Conservation (phyloP, 2,888 invertebrate species). For the Andrena fulva region DNA sequence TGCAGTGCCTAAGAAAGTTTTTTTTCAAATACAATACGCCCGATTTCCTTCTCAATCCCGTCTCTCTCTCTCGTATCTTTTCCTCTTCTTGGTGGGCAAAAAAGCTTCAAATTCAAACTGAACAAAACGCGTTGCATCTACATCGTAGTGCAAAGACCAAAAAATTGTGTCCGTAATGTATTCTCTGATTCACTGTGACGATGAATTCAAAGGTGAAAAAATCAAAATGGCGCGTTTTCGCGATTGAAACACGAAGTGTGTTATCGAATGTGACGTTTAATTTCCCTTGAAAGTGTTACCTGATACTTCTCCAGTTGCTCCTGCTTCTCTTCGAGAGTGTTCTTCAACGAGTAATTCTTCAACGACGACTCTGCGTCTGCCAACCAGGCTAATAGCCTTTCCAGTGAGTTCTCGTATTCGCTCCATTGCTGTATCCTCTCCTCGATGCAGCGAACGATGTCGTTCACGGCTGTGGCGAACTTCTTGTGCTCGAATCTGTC, state of each 20-base stretch:
- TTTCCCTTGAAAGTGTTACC: conserved; percentile 85
- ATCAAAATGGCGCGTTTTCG: background rate
- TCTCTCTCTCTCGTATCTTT: conserved; percentile 50
- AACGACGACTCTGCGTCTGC: conserved; percentile 94
- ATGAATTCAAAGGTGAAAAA: background rate
- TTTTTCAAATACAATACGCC: conserved; percentile 40
- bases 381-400: conserved; percentile 93
- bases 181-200: background rate
- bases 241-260: background rate
- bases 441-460: conserved; percentile 92
- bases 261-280: background rate
- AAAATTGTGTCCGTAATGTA: background rate
- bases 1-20: conserved; percentile 89
- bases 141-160: background rate
- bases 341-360: conserved; percentile 93
- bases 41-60: conserved; percentile 11
- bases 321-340: conserved; percentile 95
- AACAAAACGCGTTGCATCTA: background rate
- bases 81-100: conserved; percentile 38
- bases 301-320: conserved; percentile 96
- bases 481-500: conserved; percentile 92
- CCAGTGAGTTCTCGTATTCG: conserved; percentile 94
- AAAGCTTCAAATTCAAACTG: background rate
- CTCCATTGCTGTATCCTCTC: conserved; percentile 95
- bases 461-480: conserved; percentile 91